Conservation (phyloP, 2,888 invertebrate genomes). For the Aspidiotus destructor region DNA sequence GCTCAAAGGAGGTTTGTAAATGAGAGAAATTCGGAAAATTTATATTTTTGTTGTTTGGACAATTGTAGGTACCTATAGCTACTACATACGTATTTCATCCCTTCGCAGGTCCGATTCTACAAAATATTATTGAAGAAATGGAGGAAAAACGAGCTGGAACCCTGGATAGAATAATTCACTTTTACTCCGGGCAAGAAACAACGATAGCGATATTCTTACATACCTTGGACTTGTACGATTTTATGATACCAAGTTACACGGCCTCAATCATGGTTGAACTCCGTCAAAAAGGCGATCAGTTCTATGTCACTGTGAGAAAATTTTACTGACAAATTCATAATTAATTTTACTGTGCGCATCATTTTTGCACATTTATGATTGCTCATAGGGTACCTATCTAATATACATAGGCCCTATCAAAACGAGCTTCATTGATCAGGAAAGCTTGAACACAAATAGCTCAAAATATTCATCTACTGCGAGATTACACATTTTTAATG, state of each 20-base stretch:
- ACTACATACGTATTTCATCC: constrained; percentile 4
- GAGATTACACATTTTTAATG: too few species aligned
- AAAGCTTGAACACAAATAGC: too few species aligned
- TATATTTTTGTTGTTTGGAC: too few species aligned
- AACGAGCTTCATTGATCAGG: too few species aligned
- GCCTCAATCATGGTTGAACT: constrained; percentile 56
- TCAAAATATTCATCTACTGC: too few species aligned
- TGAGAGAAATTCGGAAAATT: too few species aligned
- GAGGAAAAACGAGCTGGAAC: constrained; percentile 10
- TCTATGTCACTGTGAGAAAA: neutral
- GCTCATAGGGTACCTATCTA: too few species aligned
- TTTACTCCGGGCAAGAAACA: constrained; percentile 64
- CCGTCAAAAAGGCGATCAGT: constrained; percentile 44
- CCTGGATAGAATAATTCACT: constrained; percentile 47
- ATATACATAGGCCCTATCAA: too few species aligned
- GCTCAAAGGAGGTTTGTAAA: constrained; percentile 37
- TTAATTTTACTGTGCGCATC: too few species aligned
- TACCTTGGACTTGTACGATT: constrained; percentile 55
- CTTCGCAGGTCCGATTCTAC: constrained; percentile 36
- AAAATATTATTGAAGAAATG: constrained; percentile 35
- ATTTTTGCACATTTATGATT: too few species aligned
- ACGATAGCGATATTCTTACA: constrained; percentile 57
- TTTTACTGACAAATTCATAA: too few species aligned
- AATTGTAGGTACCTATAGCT: neutral
- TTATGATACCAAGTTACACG: constrained; percentile 55